A percentile compares a stretch with the other conserved stretches of the same genome.
These are phyloP conservation scores for Chaenodraco wilsoni DNA, from an alignment of 2,797 vertebrate species.

Conservation along the genomic window DNA sequence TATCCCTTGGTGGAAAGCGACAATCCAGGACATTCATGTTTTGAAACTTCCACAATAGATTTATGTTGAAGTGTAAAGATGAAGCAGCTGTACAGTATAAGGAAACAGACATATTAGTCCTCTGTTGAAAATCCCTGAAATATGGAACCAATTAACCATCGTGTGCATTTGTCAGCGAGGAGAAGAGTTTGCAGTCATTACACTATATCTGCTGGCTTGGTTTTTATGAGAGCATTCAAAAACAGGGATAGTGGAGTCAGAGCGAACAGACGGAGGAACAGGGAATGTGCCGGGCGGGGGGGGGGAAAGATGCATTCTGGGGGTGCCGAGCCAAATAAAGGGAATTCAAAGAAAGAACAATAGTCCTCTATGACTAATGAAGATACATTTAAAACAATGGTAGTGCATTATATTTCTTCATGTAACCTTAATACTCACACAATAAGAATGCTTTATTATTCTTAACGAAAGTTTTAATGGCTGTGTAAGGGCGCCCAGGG, in stretches of 20 bases:
- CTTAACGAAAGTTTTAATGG: background rate
- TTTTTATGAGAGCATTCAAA: conserved; percentile 72
- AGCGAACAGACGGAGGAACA: conserved; percentile 31
- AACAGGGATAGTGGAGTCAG: conserved; percentile 50
- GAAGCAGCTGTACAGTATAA: conserved; percentile 35
- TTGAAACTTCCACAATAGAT: conserved; percentile 48
- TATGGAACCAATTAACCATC: conserved; percentile 49
- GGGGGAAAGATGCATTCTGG: conserved; percentile 10
- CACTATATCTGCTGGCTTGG: conserved; percentile 39
- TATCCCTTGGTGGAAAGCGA: conserved; percentile 34
- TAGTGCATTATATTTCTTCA: conserved; percentile 8
- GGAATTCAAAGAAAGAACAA: background rate
- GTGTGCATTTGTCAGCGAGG: conserved; percentile 48
- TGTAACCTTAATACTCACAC: background rate
- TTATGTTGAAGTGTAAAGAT: conserved; percentile 53
- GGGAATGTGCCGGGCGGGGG: conserved; percentile 31
- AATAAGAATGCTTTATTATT: conserved; percentile 29
- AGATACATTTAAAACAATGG: conserved; percentile 5
- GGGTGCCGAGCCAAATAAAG: background rate
- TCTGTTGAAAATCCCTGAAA: conserved; percentile 46
- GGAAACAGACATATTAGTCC: conserved; percentile 36
- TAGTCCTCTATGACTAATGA: conserved; percentile 2
- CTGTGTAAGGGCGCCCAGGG: conserved; percentile 6
- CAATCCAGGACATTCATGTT: conserved; percentile 39
- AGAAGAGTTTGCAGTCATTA: conserved; percentile 56